These are phyloP conservation scores for Pao palembangensis DNA, from an alignment of 2,113 vertebrate species.

Conservation along the genomic window DNA sequence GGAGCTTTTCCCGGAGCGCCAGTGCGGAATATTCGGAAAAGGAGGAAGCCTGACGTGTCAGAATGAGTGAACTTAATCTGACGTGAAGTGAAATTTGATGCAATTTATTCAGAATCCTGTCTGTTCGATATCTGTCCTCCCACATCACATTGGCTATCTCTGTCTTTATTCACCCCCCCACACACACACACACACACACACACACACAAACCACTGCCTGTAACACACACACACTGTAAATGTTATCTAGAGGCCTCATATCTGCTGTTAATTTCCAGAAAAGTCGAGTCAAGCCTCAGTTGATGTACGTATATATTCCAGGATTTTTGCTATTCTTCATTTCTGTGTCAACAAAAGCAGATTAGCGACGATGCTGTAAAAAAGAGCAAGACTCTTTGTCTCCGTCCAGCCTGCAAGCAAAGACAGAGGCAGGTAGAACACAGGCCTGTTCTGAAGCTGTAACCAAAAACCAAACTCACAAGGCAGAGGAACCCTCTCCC, in stretches of 20 bases:
- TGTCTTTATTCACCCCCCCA: constrained; percentile 9
- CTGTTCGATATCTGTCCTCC: constrained; percentile 53
- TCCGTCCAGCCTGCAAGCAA: constrained; percentile 15
- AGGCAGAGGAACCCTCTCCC: constrained; percentile 81
- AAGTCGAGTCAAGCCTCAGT: background rate
- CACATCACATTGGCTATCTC: constrained; percentile 59
- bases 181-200: constrained; percentile 24
- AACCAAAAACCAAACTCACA: constrained; percentile 79
- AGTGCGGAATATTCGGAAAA: constrained; percentile 26
- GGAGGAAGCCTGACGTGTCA: constrained; percentile 64
- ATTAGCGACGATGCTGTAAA: background rate
- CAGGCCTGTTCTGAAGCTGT: constrained; percentile 84
- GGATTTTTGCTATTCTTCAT: background rate
- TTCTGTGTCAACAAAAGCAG: constrained; percentile 1
- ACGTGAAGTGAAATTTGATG: constrained; percentile 65
- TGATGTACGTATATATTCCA: background rate
- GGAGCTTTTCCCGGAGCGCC: constrained; percentile 26
- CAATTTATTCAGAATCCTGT: constrained; percentile 67
- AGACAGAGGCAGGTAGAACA: constrained; percentile 58
- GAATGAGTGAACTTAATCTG: constrained; percentile 57
- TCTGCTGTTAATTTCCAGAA: background rate
- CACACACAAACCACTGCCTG: constrained; percentile 36
- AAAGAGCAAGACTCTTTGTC: constrained; percentile 20
- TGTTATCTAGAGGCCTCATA: constrained; percentile 26
- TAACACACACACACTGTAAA: constrained; percentile 32